Conservation (phyloP, 2,797 vertebrate species). For the Podarcis siculus region DNA sequence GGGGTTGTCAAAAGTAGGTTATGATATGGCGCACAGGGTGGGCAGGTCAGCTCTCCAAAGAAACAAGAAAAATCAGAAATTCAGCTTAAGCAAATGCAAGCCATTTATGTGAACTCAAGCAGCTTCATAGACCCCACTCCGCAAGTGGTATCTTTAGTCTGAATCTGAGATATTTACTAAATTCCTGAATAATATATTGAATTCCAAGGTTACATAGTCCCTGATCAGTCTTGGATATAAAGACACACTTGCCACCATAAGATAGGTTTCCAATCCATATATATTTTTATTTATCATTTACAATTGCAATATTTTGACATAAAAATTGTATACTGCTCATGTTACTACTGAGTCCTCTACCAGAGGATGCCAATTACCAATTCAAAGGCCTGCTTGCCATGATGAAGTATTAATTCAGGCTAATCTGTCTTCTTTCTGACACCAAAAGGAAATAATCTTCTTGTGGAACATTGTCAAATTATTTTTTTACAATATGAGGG, state of each 20-base stretch:
- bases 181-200: neutral
- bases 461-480: neutral
- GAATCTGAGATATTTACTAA: neutral
- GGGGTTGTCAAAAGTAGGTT: neutral
- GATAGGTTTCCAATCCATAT: neutral
- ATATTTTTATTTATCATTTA: neutral
- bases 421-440: neutral
- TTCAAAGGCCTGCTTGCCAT: neutral
- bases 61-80: neutral
- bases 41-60: neutral
- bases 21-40: neutral
- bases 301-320: neutral
- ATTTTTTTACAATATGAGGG: neutral
- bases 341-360: neutral
- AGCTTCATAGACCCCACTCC: too few relatives aligned
- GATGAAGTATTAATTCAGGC: neutral
- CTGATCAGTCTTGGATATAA: neutral
- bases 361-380: neutral
- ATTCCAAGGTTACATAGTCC: neutral
- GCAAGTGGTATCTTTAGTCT: neutral
- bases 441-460: neutral
- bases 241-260: neutral
- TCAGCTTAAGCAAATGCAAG: neutral
- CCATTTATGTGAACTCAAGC: neutral
- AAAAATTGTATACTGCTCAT: neutral